Base-by-base conservation (phyloP, 2,113 vertebrate genomes). In the Amphilophus citrinellus region DNA sequence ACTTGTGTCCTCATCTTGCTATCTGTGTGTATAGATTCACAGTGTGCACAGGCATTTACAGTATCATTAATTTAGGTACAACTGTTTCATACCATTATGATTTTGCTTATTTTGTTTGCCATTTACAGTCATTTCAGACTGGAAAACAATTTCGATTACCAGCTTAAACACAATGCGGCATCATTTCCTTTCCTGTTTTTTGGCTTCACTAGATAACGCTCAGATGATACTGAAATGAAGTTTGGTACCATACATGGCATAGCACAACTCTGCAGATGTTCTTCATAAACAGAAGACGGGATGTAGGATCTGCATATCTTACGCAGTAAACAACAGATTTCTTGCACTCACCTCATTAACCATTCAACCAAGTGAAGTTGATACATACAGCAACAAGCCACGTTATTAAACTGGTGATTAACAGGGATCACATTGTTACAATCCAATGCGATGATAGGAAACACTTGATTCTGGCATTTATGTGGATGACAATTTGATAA, bases 101-200 rank as follows among this genome's bases (percentile, higher is more conserved):
- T 22, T 81, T 32, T 27, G 13, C 50, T 84, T 71, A 77, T 47
- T 61, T 7, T 80, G 17, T 56, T 80, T 80, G 17, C 68, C 62
- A 4, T 71, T 83, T 60, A 42, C 77, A 79, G 39, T 73, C 73
- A 24, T 20, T 75, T 82, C 75, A 50, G 35, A 39, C 24, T 50
- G 60, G 35, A 82, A 80, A 87, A 57, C 78, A 61, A 84, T 84
- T 77, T 61, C 80, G 61, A 77, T 83, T 73, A 61, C 50, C 61
- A 84, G 62, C 76, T 77, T 75, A 77, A 85, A 77, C 68, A 79
- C 84, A 76, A 78, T 18, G 79, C 79, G 20, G 62, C 77, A 56
- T 15, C 57, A 42, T 50, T 56, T 73, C 17, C 5, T 73, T 14
- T 73, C 61, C 53, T 44, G 2, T 61, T 84, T 84, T 84, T 65